Evolutionary conservation across 2,797 vertebrate genomes (phyloP), one percentile per base, ranked within the genome.

Genomic region (Muscicapa comitata): DNA sequence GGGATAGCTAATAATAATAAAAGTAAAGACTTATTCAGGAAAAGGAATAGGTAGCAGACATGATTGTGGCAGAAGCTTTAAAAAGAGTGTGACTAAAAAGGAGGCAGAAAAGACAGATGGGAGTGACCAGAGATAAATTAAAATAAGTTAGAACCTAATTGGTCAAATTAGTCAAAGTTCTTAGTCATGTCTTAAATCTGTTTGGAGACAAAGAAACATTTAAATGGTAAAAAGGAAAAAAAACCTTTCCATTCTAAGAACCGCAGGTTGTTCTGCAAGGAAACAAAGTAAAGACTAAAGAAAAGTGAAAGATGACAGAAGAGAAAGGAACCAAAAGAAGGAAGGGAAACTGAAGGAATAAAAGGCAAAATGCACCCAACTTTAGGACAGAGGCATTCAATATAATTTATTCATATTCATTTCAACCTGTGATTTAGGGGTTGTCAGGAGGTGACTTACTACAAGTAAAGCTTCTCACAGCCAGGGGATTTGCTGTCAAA

Each of bases 401-500:
- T 50, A 62, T 70, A 93, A 80, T 92, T 95, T 95, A 90, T 92
- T 94, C n/a, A 24, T 58, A 57, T 38, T 75, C 40, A 53, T 88
- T 94, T 88, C 80, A 78, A 5, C 9, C 33, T 73, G 21, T 78
- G 86, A 94, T 94, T 96, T 86, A 92, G 43, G 12, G 31, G 20
- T 71, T 91, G 90, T 90, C 86, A 94, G 59, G 51, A 58, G 54
- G 48, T 93, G 88, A 93, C 73, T 91, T 88, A 45, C 62, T 78
- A 86, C 76, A 92, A 93, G 79, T 26, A 70, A 77, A 63, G 45
- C 24, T 59, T 85, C 59, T 78, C 55, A 58, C 53, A 72, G 58
- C 47, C 65, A 51, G 28, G 50, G 57, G 76, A 91, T 88, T 94
- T 95, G 38, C 72, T 92, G 90, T 86, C 81, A 95, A 81, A 84